Percentiles rank a stretch among this genome's conserved stretches.
These are phyloP conservation scores for Trachurus trachurus DNA, from an alignment of 2,797 vertebrate genomes.

Conservation along the genomic window DNA sequence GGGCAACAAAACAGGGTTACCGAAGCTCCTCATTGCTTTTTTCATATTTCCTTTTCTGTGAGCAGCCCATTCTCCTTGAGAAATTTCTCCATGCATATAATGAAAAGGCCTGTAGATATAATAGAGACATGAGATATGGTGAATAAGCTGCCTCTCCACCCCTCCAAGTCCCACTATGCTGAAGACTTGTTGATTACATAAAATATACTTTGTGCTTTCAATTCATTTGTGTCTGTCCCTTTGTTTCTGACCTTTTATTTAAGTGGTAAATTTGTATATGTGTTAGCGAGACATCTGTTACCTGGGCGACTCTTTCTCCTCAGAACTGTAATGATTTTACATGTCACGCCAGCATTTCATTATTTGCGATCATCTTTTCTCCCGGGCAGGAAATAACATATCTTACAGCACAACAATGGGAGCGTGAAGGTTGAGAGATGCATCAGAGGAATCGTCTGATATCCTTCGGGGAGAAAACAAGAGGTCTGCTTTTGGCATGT, in stretches of 20 bases:
- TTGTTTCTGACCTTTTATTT: slow-evolving; percentile 11
- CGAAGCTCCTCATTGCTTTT: slow-evolving; percentile 26
- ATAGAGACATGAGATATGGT: slow-evolving; percentile 3
- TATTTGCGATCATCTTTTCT: slow-evolving; percentile 70
- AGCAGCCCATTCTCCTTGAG: slow-evolving; percentile 18
- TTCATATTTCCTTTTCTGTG: slow-evolving; percentile 14
- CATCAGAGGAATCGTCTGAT: slow-evolving; percentile 53
- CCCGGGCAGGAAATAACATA: slow-evolving; percentile 58
- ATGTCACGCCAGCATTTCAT: slow-evolving; percentile 61
- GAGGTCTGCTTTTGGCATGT: slow-evolving; percentile 55
- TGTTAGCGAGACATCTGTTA: slow-evolving; percentile 14
- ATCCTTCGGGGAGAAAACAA: slow-evolving; percentile 55
- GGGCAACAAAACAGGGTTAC: slow-evolving; percentile 41
- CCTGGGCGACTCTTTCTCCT: slow-evolving; percentile 8
- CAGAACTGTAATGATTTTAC: slow-evolving; percentile 50
- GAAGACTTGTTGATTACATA: slow-evolving; percentile 13
- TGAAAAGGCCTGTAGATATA: slow-evolving; percentile 33
- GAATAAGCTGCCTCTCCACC: slow-evolving; percentile 4
- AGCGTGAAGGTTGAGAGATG: slow-evolving; percentile 67
- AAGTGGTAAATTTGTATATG: background rate
- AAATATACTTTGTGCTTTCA: slow-evolving; percentile 29
- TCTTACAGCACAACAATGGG: slow-evolving; percentile 52
- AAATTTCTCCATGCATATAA: slow-evolving; percentile 27
- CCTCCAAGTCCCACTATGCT: background rate
- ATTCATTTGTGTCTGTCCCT: background rate